phyloP scores from a whole-genome alignment of 64 coral and sea anemone genomes.

The Trachythela sp. region DNA sequence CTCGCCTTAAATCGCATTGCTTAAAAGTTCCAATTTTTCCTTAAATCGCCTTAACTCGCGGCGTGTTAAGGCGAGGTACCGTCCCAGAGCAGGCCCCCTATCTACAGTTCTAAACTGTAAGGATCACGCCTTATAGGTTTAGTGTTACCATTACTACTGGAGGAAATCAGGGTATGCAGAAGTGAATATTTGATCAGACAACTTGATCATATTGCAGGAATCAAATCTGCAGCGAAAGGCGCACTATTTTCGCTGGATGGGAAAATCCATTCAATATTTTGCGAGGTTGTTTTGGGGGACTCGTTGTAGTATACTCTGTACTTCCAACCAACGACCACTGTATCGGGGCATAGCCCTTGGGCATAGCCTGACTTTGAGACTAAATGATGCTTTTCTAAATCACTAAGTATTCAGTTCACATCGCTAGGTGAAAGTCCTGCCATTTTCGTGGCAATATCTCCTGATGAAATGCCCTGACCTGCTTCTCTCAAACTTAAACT shows the following conservation, averaged over 20 bases:
- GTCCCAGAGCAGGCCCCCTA: too few species aligned
- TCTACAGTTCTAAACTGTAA: too few species aligned
- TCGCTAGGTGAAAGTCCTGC: not conserved
- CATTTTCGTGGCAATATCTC: not conserved
- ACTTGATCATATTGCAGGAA: too few species aligned
- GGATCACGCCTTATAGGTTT: too few species aligned
- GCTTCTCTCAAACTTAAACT: not conserved
- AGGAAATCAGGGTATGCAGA: too few species aligned
- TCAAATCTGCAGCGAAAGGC: too few species aligned
- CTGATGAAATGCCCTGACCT: not conserved
- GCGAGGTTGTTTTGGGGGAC: not conserved
- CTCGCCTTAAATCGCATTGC: too few species aligned
- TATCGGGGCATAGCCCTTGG: not conserved
- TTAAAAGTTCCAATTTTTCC: too few species aligned
- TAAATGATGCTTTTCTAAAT: not conserved
- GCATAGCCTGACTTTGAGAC: conserved; percentile 1
- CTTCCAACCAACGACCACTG: not conserved
- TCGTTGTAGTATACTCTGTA: not conserved
- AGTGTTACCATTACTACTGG: too few species aligned
- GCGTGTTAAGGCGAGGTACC: too few species aligned
- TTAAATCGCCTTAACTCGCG: too few species aligned
- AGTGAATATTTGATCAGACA: too few species aligned
- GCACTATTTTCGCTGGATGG: not conserved
- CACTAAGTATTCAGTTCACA: not conserved
- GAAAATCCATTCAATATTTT: not conserved